Percentiles rank a stretch among this genome's conserved stretches.
phyloP scores from a whole-genome alignment of 2,797 vertebrate species.

The Pipistrellus kuhlii region DNA sequence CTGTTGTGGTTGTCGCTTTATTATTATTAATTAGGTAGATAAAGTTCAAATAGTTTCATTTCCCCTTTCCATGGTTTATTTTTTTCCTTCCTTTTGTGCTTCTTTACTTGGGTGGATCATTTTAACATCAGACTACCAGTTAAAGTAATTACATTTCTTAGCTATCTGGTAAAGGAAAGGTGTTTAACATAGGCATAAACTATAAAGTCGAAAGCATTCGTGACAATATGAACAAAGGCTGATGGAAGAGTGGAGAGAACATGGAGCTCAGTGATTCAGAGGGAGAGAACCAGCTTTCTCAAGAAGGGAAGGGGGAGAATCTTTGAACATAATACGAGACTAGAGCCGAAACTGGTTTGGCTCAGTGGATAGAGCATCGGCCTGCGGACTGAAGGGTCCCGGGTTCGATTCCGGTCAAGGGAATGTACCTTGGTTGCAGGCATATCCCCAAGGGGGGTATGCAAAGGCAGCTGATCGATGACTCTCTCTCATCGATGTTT shows the following conservation, averaged over 20 bases:
- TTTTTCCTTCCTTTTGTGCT: neutral
- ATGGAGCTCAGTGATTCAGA: neutral
- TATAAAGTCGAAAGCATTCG: neutral
- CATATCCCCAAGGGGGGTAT: no score
- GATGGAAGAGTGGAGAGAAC: neutral
- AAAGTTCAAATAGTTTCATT: neutral
- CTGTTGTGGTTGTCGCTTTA: no score
- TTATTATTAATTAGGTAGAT: neutral
- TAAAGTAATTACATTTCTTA: slow-evolving; percentile 20
- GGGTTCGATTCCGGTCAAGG: no score
- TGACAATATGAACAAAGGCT: neutral
- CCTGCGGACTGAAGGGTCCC: no score
- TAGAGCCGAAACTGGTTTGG: no score
- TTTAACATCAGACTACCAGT: slow-evolving; percentile 1
- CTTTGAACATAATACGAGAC: neutral
- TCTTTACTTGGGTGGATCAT: neutral
- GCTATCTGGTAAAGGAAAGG: slow-evolving; percentile 36
- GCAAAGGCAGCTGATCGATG: no score
- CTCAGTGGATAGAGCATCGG: no score
- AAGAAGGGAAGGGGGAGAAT: neutral
- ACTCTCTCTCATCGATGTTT: no score
- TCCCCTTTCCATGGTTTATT: neutral
- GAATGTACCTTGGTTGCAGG: no score
- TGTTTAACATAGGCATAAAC: neutral
- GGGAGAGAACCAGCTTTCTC: neutral